A percentile compares a stretch with the other conserved stretches of the same genome.
phyloP scores from a whole-genome alignment of 2,113 vertebrate species.

The Opisthocomus hoazin region DNA sequence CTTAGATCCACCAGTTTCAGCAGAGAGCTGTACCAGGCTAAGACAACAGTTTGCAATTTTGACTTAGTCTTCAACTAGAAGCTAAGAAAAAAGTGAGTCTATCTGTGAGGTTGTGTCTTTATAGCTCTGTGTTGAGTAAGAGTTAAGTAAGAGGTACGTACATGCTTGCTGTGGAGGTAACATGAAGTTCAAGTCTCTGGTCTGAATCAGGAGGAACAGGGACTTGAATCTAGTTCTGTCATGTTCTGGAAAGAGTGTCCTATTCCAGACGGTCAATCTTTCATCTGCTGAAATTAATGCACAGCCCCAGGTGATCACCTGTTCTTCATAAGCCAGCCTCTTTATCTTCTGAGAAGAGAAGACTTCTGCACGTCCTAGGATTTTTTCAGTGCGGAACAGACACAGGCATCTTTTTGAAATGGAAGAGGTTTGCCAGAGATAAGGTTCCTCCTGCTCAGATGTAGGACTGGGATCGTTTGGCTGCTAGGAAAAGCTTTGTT shows the following conservation, averaged over 20 bases:
- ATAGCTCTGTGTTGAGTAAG: neutral
- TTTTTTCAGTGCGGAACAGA: neutral
- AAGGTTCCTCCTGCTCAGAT: neutral
- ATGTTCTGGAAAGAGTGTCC: neutral
- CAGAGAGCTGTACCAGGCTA: neutral
- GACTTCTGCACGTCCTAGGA: neutral
- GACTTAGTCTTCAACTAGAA: neutral
- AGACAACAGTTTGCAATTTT: neutral
- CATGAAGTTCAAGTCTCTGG: slow-evolving; percentile 14
- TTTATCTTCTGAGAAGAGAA: neutral
- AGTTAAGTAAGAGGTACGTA: neutral
- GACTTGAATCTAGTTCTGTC: slow-evolving; percentile 9
- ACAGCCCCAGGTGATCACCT: neutral
- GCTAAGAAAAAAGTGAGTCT: neutral
- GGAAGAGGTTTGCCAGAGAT: neutral
- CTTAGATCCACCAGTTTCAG: neutral
- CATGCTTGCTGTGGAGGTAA: slow-evolving; percentile 7
- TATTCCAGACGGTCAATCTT: neutral
- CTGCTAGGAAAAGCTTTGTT: neutral
- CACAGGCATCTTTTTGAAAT: neutral
- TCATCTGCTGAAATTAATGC: slow-evolving; percentile 34
- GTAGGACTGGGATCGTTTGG: neutral
- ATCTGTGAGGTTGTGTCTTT: neutral
- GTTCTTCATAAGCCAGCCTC: neutral
- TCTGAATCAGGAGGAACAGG: neutral